phyloP scores from a whole-genome alignment of 1,140 invertebrate genomes.

The Hylyphantes graminicola region DNA sequence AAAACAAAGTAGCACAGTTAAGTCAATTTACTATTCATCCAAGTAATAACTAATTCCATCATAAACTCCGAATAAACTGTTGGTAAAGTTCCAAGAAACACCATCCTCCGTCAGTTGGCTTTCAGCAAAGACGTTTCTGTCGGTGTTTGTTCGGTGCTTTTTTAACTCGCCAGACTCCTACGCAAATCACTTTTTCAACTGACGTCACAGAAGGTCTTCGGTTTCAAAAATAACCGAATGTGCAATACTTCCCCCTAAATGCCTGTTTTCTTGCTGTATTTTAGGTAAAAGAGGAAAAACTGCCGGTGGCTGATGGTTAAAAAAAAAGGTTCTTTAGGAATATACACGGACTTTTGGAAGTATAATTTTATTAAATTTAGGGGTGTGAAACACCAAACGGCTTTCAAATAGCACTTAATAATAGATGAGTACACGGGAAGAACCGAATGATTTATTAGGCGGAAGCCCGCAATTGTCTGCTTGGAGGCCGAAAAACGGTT shows the following conservation, averaged over 20 bases:
- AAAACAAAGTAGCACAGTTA: too few relatives aligned
- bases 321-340: too few relatives aligned
- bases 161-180: conserved; percentile 16
- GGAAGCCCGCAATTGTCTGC: too few relatives aligned
- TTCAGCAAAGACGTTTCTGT: not conserved
- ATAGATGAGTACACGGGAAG: too few relatives aligned
- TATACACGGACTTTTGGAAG: too few relatives aligned
- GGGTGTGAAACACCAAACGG: too few relatives aligned
- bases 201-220: conserved; percentile 22
- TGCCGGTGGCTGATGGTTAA: too few relatives aligned
- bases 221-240: conserved; percentile 21
- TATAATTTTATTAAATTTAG: too few relatives aligned
- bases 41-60: conserved; percentile 29
- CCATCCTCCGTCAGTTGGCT: not conserved
- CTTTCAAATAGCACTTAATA: too few relatives aligned
- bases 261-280: conserved; percentile 11
- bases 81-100: conserved; percentile 8
- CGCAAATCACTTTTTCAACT: conserved; percentile 16
- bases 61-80: not conserved
- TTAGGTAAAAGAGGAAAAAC: too few relatives aligned
- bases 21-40: not conserved
- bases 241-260: conserved; percentile 25
- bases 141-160: not conserved
- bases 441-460: too few relatives aligned
- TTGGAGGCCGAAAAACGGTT: too few relatives aligned